Evolutionary conservation across 2,113 vertebrate species (phyloP).

Genomic region (Casuarius casuarius): DNA sequence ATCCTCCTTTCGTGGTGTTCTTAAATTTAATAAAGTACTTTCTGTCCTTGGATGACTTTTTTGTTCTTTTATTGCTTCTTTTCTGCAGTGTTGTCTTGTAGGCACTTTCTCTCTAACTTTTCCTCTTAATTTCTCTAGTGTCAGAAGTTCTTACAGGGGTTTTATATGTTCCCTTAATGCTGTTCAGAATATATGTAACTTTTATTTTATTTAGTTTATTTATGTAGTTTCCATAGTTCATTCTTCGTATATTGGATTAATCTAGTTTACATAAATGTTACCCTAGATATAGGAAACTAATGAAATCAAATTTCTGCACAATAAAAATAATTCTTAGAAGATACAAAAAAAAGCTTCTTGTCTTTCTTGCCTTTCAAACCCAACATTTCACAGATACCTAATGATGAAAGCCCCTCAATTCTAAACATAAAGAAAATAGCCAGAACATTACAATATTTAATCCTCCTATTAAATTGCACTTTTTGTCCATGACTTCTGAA

Average conservation of each 20-base stretch:
- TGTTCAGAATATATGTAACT: neutral
- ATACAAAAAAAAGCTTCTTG: neutral
- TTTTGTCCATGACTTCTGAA: neutral
- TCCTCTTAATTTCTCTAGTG: neutral
- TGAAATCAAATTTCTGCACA: neutral
- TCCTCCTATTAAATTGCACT: neutral
- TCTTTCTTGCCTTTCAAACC: neutral
- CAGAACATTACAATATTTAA: neutral
- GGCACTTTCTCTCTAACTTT: neutral
- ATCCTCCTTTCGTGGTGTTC: neutral
- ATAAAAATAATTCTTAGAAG: neutral
- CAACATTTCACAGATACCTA: neutral
- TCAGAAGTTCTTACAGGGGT: neutral
- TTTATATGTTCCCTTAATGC: neutral
- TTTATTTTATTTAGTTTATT: neutral
- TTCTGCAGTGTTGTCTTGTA: neutral
- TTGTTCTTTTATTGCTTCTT: neutral
- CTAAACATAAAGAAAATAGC: neutral
- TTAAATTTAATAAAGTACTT: slow-evolving; percentile 20
- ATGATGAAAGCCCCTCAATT: neutral
- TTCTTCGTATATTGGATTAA: neutral
- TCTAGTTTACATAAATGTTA: neutral
- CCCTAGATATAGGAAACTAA: neutral
- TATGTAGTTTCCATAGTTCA: neutral
- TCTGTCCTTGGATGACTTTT: neutral